phyloP scores from a whole-genome alignment of 2,113 vertebrate genomes.

The Eulacestoma nigropectus region DNA sequence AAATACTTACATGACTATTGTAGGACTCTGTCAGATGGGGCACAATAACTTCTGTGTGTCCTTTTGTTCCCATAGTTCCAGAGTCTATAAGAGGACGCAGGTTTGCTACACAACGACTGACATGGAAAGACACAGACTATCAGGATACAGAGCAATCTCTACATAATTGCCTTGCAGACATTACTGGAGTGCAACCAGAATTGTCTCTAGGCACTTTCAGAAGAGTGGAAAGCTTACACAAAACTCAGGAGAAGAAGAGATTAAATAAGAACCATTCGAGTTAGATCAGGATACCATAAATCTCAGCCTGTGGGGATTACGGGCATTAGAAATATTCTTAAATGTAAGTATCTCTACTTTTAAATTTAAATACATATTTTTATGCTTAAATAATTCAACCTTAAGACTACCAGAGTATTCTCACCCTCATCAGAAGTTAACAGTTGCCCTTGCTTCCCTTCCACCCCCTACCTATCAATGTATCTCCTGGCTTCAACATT shows the following conservation, averaged over 20 bases:
- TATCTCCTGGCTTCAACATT: constrained; percentile 97
- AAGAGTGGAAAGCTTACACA: background rate
- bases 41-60: constrained; percentile 93
- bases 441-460: background rate
- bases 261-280: background rate
- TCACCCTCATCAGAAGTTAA: background rate
- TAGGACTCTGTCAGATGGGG: constrained; percentile 96
- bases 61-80: constrained; percentile 98
- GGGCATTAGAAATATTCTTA: background rate
- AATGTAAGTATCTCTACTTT: background rate
- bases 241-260: background rate
- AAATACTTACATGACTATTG: constrained; percentile 90
- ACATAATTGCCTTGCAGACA: background rate
- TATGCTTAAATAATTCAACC: background rate
- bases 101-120: constrained; percentile 92
- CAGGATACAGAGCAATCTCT: background rate
- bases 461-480: constrained; percentile 85
- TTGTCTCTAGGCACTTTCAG: background rate
- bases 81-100: constrained; percentile 92
- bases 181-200: background rate
- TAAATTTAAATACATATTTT: background rate
- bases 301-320: background rate
- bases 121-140: constrained; percentile 16
- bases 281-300: background rate
- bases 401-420: background rate